Evolutionary conservation across 2,888 invertebrate species (phyloP).

Genomic region (Oconnorella tubifera): DNA sequence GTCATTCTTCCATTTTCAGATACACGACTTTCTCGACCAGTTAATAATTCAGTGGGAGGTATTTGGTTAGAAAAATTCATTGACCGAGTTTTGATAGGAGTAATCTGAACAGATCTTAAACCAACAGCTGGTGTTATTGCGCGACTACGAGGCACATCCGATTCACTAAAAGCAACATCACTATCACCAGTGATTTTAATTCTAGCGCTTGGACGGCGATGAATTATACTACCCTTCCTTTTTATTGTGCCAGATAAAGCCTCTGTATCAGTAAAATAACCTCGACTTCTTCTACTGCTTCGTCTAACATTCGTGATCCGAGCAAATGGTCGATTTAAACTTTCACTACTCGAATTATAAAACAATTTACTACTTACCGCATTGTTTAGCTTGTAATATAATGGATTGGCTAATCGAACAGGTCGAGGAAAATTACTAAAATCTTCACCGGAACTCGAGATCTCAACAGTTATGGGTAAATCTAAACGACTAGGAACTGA

Average conservation of each 20-base stretch:
- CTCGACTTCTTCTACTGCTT: neutral
- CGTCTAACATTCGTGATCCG: neutral
- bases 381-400: neutral
- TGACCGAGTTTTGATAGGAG: neutral
- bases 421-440: neutral
- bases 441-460: conserved; percentile 1
- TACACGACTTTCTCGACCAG: too few relatives aligned
- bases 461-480: neutral
- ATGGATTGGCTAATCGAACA: neutral
- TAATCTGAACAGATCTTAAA: neutral
- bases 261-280: too few relatives aligned
- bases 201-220: too few relatives aligned
- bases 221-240: too few relatives aligned
- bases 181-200: too few relatives aligned
- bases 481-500: too few relatives aligned
- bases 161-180: neutral
- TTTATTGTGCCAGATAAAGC: too few relatives aligned
- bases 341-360: neutral
- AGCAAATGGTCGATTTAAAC: neutral
- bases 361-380: neutral
- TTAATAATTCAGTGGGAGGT: neutral
- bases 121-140: neutral
- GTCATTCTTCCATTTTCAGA: neutral
- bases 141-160: neutral
- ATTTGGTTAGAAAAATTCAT: neutral